These are phyloP conservation scores for Anniella stebbinsi DNA, from an alignment of 2,797 vertebrate species.

Conservation along the genomic window DNA sequence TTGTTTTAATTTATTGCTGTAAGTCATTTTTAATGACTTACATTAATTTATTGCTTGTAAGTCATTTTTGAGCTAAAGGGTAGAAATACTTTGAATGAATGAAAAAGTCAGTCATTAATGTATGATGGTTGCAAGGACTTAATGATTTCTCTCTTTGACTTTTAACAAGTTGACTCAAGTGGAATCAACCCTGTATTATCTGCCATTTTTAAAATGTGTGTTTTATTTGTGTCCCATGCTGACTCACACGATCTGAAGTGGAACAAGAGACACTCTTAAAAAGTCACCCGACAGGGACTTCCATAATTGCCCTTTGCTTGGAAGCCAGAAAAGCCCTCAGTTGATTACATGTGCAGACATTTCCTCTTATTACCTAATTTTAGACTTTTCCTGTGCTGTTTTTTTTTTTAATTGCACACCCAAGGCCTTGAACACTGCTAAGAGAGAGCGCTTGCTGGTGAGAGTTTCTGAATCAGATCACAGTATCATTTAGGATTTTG, in stretches of 20 bases:
- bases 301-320: accelerated
- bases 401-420: background rate
- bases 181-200: no score
- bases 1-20: no score
- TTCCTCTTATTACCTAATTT: constrained; percentile 2
- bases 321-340: background rate
- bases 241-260: background rate
- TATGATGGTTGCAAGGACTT: no score
- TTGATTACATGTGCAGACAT: accelerated
- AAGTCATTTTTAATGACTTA: no score
- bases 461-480: background rate
- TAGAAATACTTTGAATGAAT: no score
- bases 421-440: background rate
- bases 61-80: no score
- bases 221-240: background rate
- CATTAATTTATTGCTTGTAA: no score
- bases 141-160: no score
- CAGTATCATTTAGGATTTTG: background rate
- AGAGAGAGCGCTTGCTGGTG: accelerated
- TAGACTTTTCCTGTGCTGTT: background rate
- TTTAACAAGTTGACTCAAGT: no score
- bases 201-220: background rate
- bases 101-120: no score
- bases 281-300: background rate
- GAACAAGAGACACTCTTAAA: accelerated